A percentile compares a stretch with the other conserved stretches of the same genome.
Conservation (phyloP, 2,797 vertebrate species). For the Gallirallus australis region DNA sequence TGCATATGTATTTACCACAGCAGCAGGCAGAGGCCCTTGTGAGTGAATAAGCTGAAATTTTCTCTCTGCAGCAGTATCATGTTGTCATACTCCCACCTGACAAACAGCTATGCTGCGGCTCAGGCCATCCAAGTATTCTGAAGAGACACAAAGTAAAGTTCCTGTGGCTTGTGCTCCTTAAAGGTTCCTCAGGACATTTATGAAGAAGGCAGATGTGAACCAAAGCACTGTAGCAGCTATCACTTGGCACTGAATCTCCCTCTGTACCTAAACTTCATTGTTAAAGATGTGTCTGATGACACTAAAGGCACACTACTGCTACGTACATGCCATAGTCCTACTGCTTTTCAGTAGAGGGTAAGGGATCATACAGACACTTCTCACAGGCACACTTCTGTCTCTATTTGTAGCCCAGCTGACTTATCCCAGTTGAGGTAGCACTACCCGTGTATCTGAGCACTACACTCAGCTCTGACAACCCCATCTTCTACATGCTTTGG, state of each 20-base stretch:
- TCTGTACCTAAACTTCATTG: neutral
- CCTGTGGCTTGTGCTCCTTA: neutral
- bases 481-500: neutral
- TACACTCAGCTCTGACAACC: neutral
- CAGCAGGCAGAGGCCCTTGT: neutral
- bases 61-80: neutral
- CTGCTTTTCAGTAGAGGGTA: neutral
- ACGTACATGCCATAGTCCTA: neutral
- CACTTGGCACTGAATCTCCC: neutral
- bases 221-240: neutral
- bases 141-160: neutral
- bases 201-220: neutral
- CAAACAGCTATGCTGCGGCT: accelerated
- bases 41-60: neutral
- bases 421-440: neutral
- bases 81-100: neutral
- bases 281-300: neutral
- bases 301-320: neutral
- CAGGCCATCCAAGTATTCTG: neutral
- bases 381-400: neutral
- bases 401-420: neutral
- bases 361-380: neutral
- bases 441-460: neutral
- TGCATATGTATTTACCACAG: neutral
- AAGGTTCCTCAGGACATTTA: neutral